Base-by-base conservation (phyloP, 2,113 vertebrate species). In the Setophaga coronata region DNA sequence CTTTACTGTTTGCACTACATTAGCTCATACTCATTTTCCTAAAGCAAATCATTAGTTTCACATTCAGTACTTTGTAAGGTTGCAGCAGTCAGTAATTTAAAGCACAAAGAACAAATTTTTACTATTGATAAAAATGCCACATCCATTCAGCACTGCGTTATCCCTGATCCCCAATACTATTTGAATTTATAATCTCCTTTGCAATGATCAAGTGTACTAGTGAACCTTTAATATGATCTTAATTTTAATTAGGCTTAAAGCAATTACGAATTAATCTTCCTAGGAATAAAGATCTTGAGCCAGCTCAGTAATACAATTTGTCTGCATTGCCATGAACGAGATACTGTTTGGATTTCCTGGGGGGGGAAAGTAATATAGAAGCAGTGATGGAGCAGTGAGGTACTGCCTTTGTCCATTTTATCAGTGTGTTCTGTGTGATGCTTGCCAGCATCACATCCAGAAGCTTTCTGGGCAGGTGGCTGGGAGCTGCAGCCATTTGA, bases 181-280 rank as follows among this genome's bases (percentile, higher is more conserved):
- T 93, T 90, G 82, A 74, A 67, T 90, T 78, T 84, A 89, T 92
- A 92, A 92, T 89, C 78, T 93, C 67, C 71, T 94, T 97, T 92
- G 56, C 51, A 94, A 78, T 80, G 74, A 94, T 92, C 78, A 86
- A 92, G 48, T 82, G 53, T 48, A 56, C 64, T 89, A 95, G 90
- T 51, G 51, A 95, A 90, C 65, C 76, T 92, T 84, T 94, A 96
- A 92, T 94, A 93, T 94, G 65, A 65, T 93, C 90, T 95, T 96
- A 90, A 95, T 95, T 96, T 97, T 97, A 97, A 96, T 96, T 97
- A 96, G 93, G 76, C 82, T 96, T 96, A 91, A 96, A 96, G 47
- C 85, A 97, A 93, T 94, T 95, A 95, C 84, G 82, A 78, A 89
- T 96, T 92, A 95, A 93, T 95, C 94, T 93, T 94, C 29, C 92